A percentile compares a stretch with the other conserved stretches of the same genome.
phyloP scores from a whole-genome alignment of 2,113 vertebrate genomes.

The Gallinago paraguaiae region DNA sequence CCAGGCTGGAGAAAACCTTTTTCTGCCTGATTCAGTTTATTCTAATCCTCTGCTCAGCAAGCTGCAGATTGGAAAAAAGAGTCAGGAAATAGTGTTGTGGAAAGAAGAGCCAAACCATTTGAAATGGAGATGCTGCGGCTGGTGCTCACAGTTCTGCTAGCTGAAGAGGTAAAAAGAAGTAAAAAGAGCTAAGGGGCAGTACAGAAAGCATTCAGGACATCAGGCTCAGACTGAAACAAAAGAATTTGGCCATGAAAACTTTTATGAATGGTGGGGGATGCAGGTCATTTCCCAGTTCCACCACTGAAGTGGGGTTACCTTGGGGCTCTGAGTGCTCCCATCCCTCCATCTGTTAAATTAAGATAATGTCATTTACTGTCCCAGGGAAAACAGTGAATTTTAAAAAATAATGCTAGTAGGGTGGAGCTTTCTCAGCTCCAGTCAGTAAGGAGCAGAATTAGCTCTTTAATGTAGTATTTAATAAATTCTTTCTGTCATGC shows the following conservation, averaged over 20 bases:
- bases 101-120: neutral
- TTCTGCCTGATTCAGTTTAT: conserved; percentile 10
- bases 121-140: conserved; percentile 24
- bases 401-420: neutral
- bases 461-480: neutral
- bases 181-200: neutral
- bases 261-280: neutral
- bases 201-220: neutral
- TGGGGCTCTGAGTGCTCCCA: neutral
- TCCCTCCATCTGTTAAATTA: neutral
- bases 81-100: conserved; percentile 27
- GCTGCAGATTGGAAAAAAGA: conserved; percentile 16
- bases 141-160: neutral
- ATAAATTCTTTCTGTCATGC: neutral
- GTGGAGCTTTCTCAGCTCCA: conserved; percentile 12
- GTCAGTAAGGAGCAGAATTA: neutral
- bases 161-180: neutral
- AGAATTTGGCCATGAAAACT: neutral
- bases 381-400: neutral
- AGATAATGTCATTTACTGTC: neutral
- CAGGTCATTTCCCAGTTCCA: neutral
- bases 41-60: conserved; percentile 33
- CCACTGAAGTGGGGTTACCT: neutral
- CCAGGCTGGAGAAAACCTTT: neutral
- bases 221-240: neutral